These are phyloP conservation scores for Hypotaenidia philippensis DNA, from an alignment of 2,797 vertebrate species.

Conservation along the genomic window DNA sequence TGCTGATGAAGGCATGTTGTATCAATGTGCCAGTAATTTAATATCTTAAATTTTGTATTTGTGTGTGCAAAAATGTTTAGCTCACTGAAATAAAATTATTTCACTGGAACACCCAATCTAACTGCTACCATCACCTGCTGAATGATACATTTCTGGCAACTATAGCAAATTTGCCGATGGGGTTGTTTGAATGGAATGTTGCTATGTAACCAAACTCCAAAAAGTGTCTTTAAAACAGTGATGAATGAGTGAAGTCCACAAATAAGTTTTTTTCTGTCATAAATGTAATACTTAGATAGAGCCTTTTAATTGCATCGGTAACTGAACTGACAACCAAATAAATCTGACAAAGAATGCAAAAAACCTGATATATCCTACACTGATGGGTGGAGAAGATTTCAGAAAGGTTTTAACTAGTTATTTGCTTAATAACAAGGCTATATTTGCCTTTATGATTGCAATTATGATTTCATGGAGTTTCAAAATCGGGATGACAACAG, in stretches of 20 bases:
- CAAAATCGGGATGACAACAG: neutral
- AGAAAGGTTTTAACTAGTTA: conserved; percentile 24
- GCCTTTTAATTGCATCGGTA: conserved; percentile 44
- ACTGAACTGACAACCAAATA: conserved; percentile 58
- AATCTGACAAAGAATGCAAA: conserved; percentile 63
- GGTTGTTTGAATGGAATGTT: conserved; percentile 55
- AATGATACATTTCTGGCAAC: conserved; percentile 52
- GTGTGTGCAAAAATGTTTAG: neutral
- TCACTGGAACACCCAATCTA: neutral
- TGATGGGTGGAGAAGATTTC: conserved; percentile 34
- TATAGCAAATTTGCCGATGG: neutral
- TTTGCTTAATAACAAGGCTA: conserved; percentile 60
- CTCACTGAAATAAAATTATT: neutral
- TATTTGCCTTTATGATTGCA: conserved; percentile 17
- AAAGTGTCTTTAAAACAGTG: conserved; percentile 38
- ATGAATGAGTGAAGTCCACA: conserved; percentile 50
- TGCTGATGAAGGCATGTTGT: neutral
- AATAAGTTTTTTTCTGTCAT: neutral
- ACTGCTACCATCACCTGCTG: neutral
- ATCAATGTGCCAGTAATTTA: conserved; percentile 1
- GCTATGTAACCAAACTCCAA: conserved; percentile 35
- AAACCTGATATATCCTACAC: neutral
- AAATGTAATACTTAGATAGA: conserved; percentile 14
- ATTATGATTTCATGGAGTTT: conserved; percentile 37
- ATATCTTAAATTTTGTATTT: conserved; percentile 36